Percentiles rank a stretch among this genome's conserved stretches.
These are phyloP conservation scores for Dicyrtomina minuta DNA, from an alignment of 2,888 invertebrate species.

Conservation along the genomic window DNA sequence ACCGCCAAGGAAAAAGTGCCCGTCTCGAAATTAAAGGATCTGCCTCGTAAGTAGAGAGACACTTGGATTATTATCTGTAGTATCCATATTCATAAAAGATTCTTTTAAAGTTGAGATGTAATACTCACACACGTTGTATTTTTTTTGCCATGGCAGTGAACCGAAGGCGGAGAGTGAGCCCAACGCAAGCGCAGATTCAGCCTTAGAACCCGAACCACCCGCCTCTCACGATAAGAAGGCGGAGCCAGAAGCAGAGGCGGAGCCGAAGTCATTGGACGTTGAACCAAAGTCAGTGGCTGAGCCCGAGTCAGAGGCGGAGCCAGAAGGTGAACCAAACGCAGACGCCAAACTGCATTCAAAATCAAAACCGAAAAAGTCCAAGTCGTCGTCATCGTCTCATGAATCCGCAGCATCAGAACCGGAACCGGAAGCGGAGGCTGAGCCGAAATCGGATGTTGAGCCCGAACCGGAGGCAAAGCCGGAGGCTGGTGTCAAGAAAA, in stretches of 20 bases:
- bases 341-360: constrained; percentile 55
- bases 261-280: too few relatives aligned
- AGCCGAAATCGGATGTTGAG: constrained; percentile 53
- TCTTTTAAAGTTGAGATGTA: too few relatives aligned
- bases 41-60: constrained; percentile 45
- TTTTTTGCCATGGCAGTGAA: too few relatives aligned
- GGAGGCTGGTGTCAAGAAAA: constrained; percentile 53
- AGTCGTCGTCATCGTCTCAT: constrained; percentile 51
- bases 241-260: too few relatives aligned
- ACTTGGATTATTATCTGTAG: too few relatives aligned
- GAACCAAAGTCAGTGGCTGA: too few relatives aligned
- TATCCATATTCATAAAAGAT: too few relatives aligned
- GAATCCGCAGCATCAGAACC: constrained; percentile 48
- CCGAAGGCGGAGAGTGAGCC: constrained; percentile 53
- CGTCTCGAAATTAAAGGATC: constrained; percentile 36
- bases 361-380: constrained; percentile 27
- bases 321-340: constrained; percentile 44
- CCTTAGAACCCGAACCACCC: constrained; percentile 58
- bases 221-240: constrained; percentile 54
- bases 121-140: too few relatives aligned
- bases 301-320: constrained; percentile 30
- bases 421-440: constrained; percentile 58
- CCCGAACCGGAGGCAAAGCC: constrained; percentile 58
- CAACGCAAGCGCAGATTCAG: constrained; percentile 58
- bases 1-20: constrained; percentile 38